phyloP scores from a whole-genome alignment of 2,888 invertebrate genomes.

The Tachina fera region DNA sequence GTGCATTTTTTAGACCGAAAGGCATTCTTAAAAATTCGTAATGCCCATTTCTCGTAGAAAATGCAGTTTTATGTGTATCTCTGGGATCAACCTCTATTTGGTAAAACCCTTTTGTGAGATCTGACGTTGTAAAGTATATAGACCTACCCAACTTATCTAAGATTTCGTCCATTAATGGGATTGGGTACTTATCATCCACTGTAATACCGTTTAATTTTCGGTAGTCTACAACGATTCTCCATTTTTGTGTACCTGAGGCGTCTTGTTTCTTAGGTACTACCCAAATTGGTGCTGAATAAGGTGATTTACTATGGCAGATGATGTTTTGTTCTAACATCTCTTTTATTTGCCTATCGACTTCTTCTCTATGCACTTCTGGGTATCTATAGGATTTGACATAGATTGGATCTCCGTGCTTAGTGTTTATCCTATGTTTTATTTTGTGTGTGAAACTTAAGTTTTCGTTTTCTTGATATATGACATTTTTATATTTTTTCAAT shows the following conservation, averaged over 20 bases:
- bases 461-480: constrained; percentile 14
- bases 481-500: neutral
- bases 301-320: neutral
- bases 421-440: constrained; percentile 1
- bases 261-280: no score
- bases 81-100: constrained; percentile 56
- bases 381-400: constrained; percentile 3
- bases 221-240: neutral
- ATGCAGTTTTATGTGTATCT: neutral
- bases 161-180: constrained; percentile 7
- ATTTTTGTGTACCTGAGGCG: neutral
- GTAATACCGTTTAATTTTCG: constrained; percentile 1
- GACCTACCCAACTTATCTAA: constrained; percentile 15
- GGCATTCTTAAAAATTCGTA: no score
- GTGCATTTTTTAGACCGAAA: no score
- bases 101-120: constrained; percentile 13
- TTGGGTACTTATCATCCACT: no score
- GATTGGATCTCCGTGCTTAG: neutral
- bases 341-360: neutral
- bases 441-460: constrained; percentile 19
- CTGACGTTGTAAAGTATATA: neutral
- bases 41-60: no score
- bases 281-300: neutral
- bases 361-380: neutral
- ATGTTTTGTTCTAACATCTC: neutral